phyloP scores from a whole-genome alignment of 2,113 vertebrate genomes.

The Phalacrocorax aristotelis region DNA sequence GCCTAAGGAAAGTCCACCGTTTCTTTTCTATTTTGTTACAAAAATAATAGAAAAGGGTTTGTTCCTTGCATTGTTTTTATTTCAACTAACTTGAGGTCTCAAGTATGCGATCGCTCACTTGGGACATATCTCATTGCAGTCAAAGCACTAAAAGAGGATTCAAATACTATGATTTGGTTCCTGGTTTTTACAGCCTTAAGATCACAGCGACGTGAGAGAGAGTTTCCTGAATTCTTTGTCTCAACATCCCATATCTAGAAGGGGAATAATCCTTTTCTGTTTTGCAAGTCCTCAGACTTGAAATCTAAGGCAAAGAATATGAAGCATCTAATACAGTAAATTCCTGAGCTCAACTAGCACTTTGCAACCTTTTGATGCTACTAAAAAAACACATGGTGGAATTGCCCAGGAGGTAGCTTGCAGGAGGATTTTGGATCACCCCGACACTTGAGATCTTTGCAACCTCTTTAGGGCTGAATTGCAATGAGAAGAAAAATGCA shows the following conservation, averaged over 20 bases:
- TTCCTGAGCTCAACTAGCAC: not conserved
- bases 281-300: not conserved
- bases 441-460: not conserved
- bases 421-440: not conserved
- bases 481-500: not conserved
- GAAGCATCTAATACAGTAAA: not conserved
- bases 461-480: not conserved
- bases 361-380: not conserved
- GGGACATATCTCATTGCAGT: not conserved
- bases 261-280: not conserved
- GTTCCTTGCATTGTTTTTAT: not conserved
- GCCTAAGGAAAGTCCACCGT: fast-evolving
- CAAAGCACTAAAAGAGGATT: not conserved
- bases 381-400: not conserved
- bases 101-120: fast-evolving
- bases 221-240: not conserved
- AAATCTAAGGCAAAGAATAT: not conserved
- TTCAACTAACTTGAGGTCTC: not conserved
- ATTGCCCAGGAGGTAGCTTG: not conserved
- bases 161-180: not conserved
- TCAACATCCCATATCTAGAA: not conserved
- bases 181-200: not conserved
- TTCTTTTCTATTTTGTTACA: not conserved
- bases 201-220: not conserved
- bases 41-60: not conserved